Percentiles rank a stretch among this genome's conserved stretches.
Conservation (phyloP, 2,113 vertebrate genomes). For the Bubalus kerabau region DNA sequence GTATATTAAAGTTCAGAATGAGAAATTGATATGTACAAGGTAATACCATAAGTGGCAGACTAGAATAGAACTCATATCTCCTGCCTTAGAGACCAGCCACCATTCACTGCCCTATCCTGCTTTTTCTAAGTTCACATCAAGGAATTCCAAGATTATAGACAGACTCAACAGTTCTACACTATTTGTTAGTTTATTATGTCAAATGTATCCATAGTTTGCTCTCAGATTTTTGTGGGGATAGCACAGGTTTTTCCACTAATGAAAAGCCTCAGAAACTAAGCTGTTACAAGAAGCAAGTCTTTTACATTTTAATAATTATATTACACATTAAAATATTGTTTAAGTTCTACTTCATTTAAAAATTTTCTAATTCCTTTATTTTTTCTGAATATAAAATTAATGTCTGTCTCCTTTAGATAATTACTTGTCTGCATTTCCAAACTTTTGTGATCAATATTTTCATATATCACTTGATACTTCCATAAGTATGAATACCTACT, state of each 20-base stretch:
- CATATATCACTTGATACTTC: background rate
- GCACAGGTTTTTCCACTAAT: background rate
- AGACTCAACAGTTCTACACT: background rate
- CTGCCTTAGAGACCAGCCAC: background rate
- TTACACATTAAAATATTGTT: background rate
- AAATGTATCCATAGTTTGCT: background rate
- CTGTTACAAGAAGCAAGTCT: background rate
- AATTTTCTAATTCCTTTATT: background rate
- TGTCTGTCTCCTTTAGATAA: background rate
- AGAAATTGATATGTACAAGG: background rate
- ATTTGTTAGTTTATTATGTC: background rate
- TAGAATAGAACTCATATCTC: background rate
- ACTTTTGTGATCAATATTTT: background rate
- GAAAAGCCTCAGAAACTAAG: background rate
- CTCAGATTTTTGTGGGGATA: constrained; percentile 1
- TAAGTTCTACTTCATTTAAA: background rate
- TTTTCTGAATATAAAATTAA: constrained; percentile 16
- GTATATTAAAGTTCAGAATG: background rate
- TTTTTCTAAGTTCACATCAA: background rate
- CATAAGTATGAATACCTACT: background rate
- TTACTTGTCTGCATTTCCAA: background rate
- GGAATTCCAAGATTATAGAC: background rate
- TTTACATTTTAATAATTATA: background rate
- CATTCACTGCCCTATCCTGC: background rate
- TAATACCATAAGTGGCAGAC: background rate